phyloP scores from a whole-genome alignment of 1,140 invertebrate genomes.

The Helicoverpa armigera region DNA sequence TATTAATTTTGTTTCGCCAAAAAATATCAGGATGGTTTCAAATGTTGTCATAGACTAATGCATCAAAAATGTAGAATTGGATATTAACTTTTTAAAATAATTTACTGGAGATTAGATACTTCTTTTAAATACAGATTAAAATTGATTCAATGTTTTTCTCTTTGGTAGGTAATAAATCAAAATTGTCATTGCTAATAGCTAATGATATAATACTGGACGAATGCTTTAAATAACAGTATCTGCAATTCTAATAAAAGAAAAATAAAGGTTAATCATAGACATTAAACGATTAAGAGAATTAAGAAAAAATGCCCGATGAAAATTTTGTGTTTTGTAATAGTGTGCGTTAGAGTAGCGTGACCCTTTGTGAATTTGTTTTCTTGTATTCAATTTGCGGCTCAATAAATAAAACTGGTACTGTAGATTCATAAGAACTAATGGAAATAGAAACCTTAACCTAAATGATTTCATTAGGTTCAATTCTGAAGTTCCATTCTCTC shows the following conservation, averaged over 20 bases:
- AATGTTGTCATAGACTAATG: no score
- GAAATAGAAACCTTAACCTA: neutral
- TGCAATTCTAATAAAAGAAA: neutral
- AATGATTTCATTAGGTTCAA: neutral
- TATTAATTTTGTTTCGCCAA: no score
- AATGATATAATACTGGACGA: neutral
- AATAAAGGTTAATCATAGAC: neutral
- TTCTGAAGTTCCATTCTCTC: neutral
- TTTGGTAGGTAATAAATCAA: slow-evolving; percentile 5
- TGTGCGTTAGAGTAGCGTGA: neutral
- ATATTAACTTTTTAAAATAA: neutral
- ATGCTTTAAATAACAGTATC: neutral
- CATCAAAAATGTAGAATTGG: neutral
- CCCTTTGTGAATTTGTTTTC: slow-evolving; percentile 16
- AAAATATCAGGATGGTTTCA: no score
- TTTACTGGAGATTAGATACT: neutral
- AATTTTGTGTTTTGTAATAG: neutral
- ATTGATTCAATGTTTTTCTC: neutral
- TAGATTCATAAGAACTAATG: neutral
- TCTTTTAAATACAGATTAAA: neutral
- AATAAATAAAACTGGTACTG: slow-evolving; percentile 12
- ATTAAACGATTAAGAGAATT: neutral
- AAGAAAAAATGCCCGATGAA: neutral
- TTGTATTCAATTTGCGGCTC: neutral
- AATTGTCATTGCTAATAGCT: neutral